Evolutionary conservation across 2,113 vertebrate genomes (phyloP).

Genomic region (Panthera leo): DNA sequence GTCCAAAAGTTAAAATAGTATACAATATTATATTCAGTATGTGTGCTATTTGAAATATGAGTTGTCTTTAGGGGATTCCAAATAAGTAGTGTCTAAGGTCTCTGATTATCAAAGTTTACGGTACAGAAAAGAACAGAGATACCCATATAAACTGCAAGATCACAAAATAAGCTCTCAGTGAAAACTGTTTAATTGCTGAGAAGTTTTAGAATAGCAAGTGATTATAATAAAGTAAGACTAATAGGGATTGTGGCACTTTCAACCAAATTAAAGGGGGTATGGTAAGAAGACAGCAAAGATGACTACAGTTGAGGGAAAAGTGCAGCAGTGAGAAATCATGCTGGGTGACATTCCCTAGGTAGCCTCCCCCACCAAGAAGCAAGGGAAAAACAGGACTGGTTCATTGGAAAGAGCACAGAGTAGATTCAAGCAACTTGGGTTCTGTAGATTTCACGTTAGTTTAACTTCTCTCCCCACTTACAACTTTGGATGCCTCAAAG

Average conservation of each 20-base stretch:
- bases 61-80: background rate
- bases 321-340: background rate
- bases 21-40: background rate
- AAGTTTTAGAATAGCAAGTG: background rate
- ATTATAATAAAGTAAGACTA: background rate
- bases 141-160: background rate
- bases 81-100: background rate
- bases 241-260: background rate
- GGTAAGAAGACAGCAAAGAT: background rate
- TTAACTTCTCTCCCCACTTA: background rate
- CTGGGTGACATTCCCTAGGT: fast-evolving
- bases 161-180: background rate
- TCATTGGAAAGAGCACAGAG: background rate
- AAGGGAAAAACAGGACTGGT: fast-evolving
- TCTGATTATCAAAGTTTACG: background rate
- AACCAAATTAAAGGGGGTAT: background rate
- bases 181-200: background rate
- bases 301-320: background rate
- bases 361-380: background rate
- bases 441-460: too few relatives aligned
- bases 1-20: background rate
- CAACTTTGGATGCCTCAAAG: background rate
- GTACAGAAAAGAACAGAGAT: background rate
- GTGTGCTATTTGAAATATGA: background rate
- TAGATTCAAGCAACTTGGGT: background rate